phyloP scores from a whole-genome alignment of 1,140 invertebrate species.

The Tetramorium simillimum region DNA sequence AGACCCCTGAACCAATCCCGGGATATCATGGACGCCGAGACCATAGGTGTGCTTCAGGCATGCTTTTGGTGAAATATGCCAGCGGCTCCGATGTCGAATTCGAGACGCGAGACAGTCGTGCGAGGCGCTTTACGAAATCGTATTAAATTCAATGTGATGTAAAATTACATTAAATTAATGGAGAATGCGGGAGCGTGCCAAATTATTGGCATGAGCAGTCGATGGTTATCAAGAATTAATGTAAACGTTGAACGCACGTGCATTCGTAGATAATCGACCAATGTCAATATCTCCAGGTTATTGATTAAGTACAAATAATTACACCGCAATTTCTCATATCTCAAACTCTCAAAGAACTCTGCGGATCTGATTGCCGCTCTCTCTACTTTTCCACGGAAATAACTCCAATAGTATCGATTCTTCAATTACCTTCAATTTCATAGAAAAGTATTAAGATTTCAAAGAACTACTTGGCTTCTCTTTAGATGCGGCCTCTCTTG shows the following conservation, averaged over 20 bases:
- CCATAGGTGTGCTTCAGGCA: not conserved
- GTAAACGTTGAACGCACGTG: not conserved
- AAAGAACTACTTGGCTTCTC: slow-evolving; percentile 3
- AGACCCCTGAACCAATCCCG: slow-evolving; percentile 53
- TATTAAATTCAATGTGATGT: not conserved
- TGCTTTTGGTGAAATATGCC: slow-evolving; percentile 51
- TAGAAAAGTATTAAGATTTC: not conserved
- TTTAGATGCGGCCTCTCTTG: not conserved
- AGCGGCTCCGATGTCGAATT: not conserved
- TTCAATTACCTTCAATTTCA: slow-evolving; percentile 15
- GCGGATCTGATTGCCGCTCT: not conserved
- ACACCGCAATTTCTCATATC: not conserved
- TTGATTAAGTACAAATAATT: not conserved
- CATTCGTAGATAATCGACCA: not conserved
- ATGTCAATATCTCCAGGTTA: not conserved
- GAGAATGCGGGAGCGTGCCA: not conserved
- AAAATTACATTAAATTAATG: slow-evolving; percentile 12
- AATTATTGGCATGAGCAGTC: not conserved
- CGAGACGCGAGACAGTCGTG: not conserved
- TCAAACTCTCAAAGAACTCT: not conserved
- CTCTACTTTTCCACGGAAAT: not conserved
- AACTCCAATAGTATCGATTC: slow-evolving; percentile 20
- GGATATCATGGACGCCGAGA: slow-evolving; percentile 35
- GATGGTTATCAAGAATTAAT: not conserved
- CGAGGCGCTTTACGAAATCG: not conserved